Conservation (phyloP, 2,888 invertebrate species). For the Ditylenchus weischeri region DNA sequence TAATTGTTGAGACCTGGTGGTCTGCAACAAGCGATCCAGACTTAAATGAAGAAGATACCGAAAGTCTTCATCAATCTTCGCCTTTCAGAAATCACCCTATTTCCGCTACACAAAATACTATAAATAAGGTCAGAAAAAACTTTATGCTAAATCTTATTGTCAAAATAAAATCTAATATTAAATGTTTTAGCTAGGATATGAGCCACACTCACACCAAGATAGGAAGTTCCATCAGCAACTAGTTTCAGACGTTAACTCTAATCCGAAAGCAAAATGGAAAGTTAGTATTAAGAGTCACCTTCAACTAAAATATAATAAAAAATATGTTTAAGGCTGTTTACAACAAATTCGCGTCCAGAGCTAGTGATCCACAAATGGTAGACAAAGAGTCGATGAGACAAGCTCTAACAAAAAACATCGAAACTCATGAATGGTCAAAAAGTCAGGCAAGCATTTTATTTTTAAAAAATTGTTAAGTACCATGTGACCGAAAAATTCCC, state of each 20-base stretch:
- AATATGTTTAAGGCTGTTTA: slow-evolving; percentile 11
- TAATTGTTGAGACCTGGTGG: slow-evolving; percentile 14
- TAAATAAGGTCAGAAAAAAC: not conserved
- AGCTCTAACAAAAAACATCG: slow-evolving; percentile 12
- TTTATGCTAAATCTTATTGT: no score
- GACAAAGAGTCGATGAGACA: not conserved
- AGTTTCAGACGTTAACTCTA: slow-evolving; percentile 20
- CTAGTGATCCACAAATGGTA: not conserved
- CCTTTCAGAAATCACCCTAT: not conserved
- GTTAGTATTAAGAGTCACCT: not conserved
- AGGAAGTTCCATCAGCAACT: slow-evolving; percentile 6
- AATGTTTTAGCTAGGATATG: slow-evolving; percentile 10
- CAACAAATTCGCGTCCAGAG: slow-evolving; percentile 18
- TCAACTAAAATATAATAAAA: not conserved
- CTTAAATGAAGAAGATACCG: not conserved
- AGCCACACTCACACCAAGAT: not conserved
- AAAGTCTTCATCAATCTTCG: not conserved
- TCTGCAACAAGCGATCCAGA: not conserved
- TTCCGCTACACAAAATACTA: not conserved
- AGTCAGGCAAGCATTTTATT: no score
- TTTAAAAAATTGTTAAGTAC: no score
- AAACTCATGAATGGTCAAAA: slow-evolving; percentile 9
- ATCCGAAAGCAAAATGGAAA: slow-evolving; percentile 25
- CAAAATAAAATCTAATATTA: no score
- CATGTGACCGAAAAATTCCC: no score